Conservation (phyloP, 2,888 invertebrate species). For the Caenorhabditis macrosperma region DNA sequence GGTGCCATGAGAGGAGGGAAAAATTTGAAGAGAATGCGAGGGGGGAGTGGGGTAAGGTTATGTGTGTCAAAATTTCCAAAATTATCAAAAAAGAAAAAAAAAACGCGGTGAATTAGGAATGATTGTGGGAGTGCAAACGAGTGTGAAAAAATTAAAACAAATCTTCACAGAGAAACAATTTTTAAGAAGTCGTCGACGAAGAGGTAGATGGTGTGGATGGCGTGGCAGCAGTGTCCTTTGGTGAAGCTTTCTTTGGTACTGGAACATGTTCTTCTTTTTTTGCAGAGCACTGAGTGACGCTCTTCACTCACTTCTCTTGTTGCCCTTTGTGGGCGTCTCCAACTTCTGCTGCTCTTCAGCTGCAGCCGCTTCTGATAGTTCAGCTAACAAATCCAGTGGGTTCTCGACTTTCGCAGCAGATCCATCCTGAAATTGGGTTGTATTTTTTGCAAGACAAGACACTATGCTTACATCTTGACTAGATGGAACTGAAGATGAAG, state of each 20-base stretch:
- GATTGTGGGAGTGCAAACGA: too few species aligned
- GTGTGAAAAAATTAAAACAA: too few species aligned
- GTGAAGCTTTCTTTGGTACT: background rate
- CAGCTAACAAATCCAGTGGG: slow-evolving; percentile 30
- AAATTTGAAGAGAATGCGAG: too few species aligned
- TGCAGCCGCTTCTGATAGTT: slow-evolving; percentile 15
- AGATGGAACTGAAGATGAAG: background rate
- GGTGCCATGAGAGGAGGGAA: background rate
- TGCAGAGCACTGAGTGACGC: too few species aligned
- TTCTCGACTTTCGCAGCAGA: slow-evolving; percentile 4
- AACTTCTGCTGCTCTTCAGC: background rate
- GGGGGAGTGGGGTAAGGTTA: too few species aligned
- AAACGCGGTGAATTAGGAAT: too few species aligned
- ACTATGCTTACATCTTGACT: background rate
- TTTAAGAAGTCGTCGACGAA: background rate
- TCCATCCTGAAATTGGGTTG: background rate
- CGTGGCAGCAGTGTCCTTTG: background rate
- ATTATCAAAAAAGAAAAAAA: too few species aligned
- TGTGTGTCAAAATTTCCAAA: too few species aligned
- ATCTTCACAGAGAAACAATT: too few species aligned
- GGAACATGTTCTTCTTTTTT: background rate
- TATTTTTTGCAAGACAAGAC: too few species aligned
- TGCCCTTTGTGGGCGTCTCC: background rate
- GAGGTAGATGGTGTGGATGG: background rate
- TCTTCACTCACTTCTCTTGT: slow-evolving; percentile 3